phyloP scores from a whole-genome alignment of 2,797 vertebrate genomes.

The Clarias fuscus region DNA sequence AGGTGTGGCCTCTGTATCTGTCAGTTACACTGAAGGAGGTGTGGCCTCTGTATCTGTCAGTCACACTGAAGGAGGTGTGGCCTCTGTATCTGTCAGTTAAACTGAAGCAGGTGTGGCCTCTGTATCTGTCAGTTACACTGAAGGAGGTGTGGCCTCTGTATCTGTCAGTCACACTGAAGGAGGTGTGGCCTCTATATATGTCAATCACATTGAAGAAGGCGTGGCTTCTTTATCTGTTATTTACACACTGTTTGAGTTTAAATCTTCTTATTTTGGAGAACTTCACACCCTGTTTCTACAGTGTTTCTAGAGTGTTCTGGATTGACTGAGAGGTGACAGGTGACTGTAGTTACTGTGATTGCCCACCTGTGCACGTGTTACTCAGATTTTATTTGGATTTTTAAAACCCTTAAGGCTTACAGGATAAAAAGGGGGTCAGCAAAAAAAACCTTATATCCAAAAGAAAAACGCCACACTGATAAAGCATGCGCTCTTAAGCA shows the following conservation, averaged over 20 bases:
- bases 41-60: neutral
- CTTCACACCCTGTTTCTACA: neutral
- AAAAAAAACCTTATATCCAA: neutral
- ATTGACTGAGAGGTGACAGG: neutral
- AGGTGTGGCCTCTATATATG: neutral
- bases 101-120: neutral
- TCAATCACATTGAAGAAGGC: neutral
- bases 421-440: neutral
- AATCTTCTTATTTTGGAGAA: neutral
- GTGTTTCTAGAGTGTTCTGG: neutral
- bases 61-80: neutral
- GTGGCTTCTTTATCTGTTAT: neutral
- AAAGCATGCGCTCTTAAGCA: neutral
- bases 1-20: neutral
- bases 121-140: neutral
- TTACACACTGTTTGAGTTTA: neutral
- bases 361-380: neutral
- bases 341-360: neutral
- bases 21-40: too few species aligned
- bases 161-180: neutral
- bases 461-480: neutral
- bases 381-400: neutral
- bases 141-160: neutral
- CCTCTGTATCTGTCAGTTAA: too few species aligned
- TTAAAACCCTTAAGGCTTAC: neutral